Evolutionary conservation across 2,113 vertebrate genomes (phyloP).

Genomic region (Caretta caretta): DNA sequence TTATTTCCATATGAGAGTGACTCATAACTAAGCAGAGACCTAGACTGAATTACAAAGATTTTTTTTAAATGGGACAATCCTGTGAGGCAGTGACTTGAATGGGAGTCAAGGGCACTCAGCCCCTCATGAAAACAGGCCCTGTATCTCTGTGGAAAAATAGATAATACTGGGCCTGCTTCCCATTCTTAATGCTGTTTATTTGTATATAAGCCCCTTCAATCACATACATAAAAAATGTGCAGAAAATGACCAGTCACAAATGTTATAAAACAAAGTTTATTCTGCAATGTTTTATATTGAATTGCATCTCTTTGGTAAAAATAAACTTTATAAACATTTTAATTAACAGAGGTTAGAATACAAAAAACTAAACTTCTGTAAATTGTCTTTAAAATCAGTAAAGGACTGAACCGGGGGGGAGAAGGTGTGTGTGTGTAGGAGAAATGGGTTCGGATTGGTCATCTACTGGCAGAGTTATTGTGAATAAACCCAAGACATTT

Average conservation of each 20-base stretch:
- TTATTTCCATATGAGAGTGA: neutral
- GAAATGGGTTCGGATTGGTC: conserved; percentile 75
- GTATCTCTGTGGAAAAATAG: conserved; percentile 49
- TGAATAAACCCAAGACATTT: conserved; percentile 75
- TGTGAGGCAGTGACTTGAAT: neutral
- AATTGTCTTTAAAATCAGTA: conserved; percentile 77
- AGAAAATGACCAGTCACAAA: conserved; percentile 64
- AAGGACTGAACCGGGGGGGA: conserved; percentile 70
- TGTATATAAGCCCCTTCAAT: conserved; percentile 75
- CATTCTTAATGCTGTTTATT: conserved; percentile 71
- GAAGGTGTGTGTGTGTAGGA: neutral
- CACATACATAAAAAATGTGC: conserved; percentile 68
- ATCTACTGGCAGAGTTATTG: conserved; percentile 79
- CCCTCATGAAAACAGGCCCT: neutral
- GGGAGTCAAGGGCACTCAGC: neutral
- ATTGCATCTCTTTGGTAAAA: conserved; percentile 99
- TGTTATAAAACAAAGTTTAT: conserved; percentile 97
- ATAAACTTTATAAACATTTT: conserved; percentile 99
- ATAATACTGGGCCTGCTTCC: conserved; percentile 39
- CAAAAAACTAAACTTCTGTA: conserved; percentile 96
- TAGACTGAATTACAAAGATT: neutral
- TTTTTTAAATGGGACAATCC: neutral
- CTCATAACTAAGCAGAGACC: neutral
- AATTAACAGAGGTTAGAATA: conserved; percentile 99
- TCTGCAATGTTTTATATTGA: conserved; percentile 99